Base-by-base conservation (phyloP, 2,113 vertebrate species). In the Okapia johnstoni region DNA sequence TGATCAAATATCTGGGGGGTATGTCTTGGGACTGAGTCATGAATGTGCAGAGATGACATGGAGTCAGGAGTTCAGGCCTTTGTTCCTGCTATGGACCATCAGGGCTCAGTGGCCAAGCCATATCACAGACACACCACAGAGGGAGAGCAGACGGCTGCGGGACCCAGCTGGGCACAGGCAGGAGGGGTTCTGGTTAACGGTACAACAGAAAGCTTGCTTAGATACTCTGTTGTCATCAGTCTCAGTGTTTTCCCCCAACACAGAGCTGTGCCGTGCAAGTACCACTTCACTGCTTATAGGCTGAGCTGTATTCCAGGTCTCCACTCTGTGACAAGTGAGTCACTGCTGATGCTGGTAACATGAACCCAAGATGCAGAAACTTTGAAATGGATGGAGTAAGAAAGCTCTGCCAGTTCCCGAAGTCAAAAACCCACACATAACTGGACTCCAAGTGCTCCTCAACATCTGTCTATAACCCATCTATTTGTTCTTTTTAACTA, bases 361-460 rank as follows among this genome's bases (percentile, higher is more conserved):
- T 52, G 85, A 57, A 54, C 11, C 50, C 85, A 57, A 92, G 91
- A 70, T 52, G 23, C n/a, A 26, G 61, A 90, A 95, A 79, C 36
- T 88, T 79, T 55, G 33, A 85, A 85, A 21, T 33, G 52, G 57
- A 63, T 63, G 33, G 80, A 55, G 13, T 50, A 52, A 94, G 87
- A 93, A 95, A n/a, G 80, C 21, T 85, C 92, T 48, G 55, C 58
- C 21, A 58, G 52, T 54, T 85, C 17, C 43, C 30, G 17, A 94
- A 94, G 25, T 58, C 21, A 90, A 84, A 97, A 93, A 30, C 33
- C 40, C 14, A 92, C 60, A 52, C 1, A 7, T 50, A 60, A 54
- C 8, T 80, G 50, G 19, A 54, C 46, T 60, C 40, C 6, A 57
- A 26, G n/a, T 7, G n/a, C 26, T 81, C 33, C 1, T 40, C 36